Base-by-base conservation (phyloP, 2,113 vertebrate genomes). In the Chrysochloris asiatica region DNA sequence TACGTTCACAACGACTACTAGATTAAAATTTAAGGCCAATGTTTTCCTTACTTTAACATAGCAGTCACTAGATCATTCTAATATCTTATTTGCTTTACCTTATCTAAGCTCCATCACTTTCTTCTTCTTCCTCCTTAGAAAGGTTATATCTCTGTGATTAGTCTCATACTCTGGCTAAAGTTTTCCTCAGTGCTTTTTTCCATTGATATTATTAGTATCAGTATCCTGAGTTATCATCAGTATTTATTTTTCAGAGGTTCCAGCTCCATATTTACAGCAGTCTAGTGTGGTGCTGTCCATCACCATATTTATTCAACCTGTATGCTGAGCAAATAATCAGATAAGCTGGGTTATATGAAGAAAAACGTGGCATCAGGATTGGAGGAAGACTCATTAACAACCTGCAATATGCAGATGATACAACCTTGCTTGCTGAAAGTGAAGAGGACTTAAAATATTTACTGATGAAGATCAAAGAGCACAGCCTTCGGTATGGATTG, bases 61-160 rank as follows among this genome's bases (percentile, higher is more conserved):
- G 43, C 24, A 48, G 43, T 48, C 73, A 67, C 6, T 52, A 33
- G 17, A 69, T 75, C 33, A 86, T 67, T 50, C 28, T 80, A n/a
- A 22, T 72, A 24, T 36, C 85, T 93, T 89, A 76, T 79, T 82
- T 88, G 9, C 59, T 72, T 87, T 38, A 50, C 16, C 48, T 50
- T 50, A 10, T 50, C 16, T 50, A 16, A 10, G 8, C 16, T 16
- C 16, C 16, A 8, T 50, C 48, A 50, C 56, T 54, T 82, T 72
- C 33, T 88, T 45, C 48, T 8, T 77, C 76, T 48, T 48, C 16
- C 50, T 30, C n/a, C n/a, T 78, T 76, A 83, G 41, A 59, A 69
- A 54, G 4, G 69, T 77, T 71, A 3, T 38, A 41, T 41, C 16
- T 50, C 63, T 47, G 7, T 2, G 5, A 8, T 86, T 78, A 50